These are phyloP conservation scores for Eonycteris spelaea DNA, from an alignment of 2,113 vertebrate species.

Conservation along the genomic window DNA sequence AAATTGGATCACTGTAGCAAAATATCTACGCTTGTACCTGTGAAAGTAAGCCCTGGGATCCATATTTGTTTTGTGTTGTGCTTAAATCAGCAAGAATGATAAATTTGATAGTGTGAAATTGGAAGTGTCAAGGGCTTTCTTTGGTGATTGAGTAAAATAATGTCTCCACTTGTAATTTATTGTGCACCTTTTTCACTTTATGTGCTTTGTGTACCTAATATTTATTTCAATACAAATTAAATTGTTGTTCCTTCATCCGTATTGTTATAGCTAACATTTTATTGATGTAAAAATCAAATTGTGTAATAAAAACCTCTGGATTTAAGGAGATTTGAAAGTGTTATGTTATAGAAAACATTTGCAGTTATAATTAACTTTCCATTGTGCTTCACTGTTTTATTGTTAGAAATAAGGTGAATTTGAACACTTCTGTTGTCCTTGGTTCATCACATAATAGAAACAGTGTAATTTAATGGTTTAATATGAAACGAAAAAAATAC, in stretches of 20 bases:
- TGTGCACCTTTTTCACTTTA: constrained; percentile 80
- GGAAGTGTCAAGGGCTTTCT: constrained; percentile 85
- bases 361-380: constrained; percentile 57
- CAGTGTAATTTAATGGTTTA: constrained; percentile 5
- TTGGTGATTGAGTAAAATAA: constrained; percentile 79
- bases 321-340: constrained; percentile 67
- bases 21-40: constrained; percentile 85
- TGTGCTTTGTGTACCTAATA: constrained; percentile 83
- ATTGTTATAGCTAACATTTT: constrained; percentile 80
- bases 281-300: constrained; percentile 81
- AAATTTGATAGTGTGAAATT: constrained; percentile 85
- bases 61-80: constrained; percentile 86
- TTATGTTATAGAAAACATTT: constrained; percentile 65
- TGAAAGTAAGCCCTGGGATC: constrained; percentile 85
- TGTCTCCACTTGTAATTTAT: constrained; percentile 83
- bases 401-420: constrained; percentile 53
- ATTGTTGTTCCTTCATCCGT: constrained; percentile 78
- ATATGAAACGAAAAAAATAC: background rate
- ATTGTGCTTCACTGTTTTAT: background rate
- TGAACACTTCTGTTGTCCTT: constrained; percentile 1
- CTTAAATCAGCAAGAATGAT: constrained; percentile 92
- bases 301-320: constrained; percentile 59
- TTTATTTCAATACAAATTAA: constrained; percentile 87
- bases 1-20: constrained; percentile 89
- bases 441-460: constrained; percentile 6